Base-by-base conservation (phyloP, 2,888 invertebrate species). In the Rhagonycha lutea region DNA sequence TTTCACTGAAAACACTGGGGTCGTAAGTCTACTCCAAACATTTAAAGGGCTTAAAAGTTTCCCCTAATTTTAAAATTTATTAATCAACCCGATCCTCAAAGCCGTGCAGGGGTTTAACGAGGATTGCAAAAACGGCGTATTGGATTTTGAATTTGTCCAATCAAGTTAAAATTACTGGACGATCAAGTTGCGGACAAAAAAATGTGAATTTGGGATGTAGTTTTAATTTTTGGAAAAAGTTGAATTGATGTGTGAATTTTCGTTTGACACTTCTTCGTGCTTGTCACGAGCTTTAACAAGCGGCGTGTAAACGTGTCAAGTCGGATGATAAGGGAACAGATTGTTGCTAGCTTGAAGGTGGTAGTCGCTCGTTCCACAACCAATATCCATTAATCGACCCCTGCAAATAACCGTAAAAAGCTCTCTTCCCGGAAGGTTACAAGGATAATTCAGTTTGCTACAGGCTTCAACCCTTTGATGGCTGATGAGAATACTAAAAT, bases 401-500 rank as follows among this genome's bases (percentile, higher is more conserved):
- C 67, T 72, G 32, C 74, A 74, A 71, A 74, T 65, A 63, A 65
- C 75, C 77, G 76, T 69, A 74, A 70, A 75, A 73, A 75, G 77
- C 78, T 74, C 70, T 74, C 80, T 78, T 32, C 76, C 79, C 32
- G 68, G 70, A 47, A 80, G 75, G 70, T 73, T 80, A 74, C 80
- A 79, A 70, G 78, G 74, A 74, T 79, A 80, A 76, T 81, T 80
- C 76, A 76, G 77, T 77, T 77, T 78, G 78, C 73, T 79, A 70
- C 79, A 80, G 69, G 80, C 32, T 32, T 76, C 75, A 77, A 76
- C 61, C 81, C 81, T 78, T 80, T 81, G 72, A 79, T 72, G 69
- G 73, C 79, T 81, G 72, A 79, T 73, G 71, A 70, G 70, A 73
- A 70, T 70, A 69, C 72, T 79, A 69, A 79, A 80, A 78, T 79